Conservation (phyloP, 1,140 invertebrate genomes). For the Drosophila paulistorum region DNA sequence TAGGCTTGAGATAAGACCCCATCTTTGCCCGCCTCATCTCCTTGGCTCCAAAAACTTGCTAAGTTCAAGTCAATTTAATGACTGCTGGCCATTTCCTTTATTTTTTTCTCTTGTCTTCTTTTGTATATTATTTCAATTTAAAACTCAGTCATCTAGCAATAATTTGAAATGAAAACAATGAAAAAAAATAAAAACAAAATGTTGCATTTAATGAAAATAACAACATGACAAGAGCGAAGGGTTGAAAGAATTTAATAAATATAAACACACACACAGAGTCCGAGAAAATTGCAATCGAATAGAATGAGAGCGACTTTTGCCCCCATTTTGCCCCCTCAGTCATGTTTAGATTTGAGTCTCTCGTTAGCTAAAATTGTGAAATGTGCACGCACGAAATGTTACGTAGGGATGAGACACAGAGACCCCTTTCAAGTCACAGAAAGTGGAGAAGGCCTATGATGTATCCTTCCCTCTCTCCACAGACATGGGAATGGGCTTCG, state of each 20-base stretch:
- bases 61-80: slow-evolving; percentile 19
- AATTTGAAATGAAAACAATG: slow-evolving; percentile 56
- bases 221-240: slow-evolving; percentile 29
- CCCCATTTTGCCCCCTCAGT: not conserved
- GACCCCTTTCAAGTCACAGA: not conserved
- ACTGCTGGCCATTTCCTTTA: slow-evolving; percentile 9
- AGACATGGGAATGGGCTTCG: not conserved
- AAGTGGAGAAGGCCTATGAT: slow-evolving; percentile 19
- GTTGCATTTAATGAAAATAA: slow-evolving; percentile 77
- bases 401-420: slow-evolving; percentile 22
- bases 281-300: slow-evolving; percentile 57
- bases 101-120: not conserved
- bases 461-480: slow-evolving; percentile 26
- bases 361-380: slow-evolving; percentile 76
- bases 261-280: slow-evolving; percentile 28
- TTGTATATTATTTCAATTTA: slow-evolving; percentile 15
- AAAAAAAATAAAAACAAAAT: slow-evolving; percentile 47
- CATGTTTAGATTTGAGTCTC: slow-evolving; percentile 39
- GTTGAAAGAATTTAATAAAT: slow-evolving; percentile 62
- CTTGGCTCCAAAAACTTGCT: not conserved
- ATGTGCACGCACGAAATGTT: slow-evolving; percentile 70
- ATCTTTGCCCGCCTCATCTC: not conserved
- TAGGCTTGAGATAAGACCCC: slow-evolving; percentile 8
- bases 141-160: slow-evolving; percentile 54
- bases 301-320: slow-evolving; percentile 38